Percentiles rank a stretch among this genome's conserved stretches.
Conservation (phyloP, 30 jellyfish, hydroid and myxozoan genomes). For the Turritopsis dohrnii region DNA sequence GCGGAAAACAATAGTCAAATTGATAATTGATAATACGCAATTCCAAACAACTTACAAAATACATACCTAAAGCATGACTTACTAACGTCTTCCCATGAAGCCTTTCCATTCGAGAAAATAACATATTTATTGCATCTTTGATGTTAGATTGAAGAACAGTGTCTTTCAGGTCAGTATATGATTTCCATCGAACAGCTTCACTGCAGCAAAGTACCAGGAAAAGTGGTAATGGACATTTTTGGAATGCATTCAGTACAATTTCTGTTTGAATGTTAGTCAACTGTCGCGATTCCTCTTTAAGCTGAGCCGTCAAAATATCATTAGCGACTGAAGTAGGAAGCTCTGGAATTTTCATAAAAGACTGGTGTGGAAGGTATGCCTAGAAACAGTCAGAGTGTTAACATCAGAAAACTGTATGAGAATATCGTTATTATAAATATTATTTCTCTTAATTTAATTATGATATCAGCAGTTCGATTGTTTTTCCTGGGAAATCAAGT, state of each 20-base stretch:
- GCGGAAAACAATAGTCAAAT: no score
- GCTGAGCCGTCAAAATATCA: conserved; percentile 42
- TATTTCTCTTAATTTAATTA: no score
- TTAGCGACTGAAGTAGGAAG: neutral
- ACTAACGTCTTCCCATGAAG: conserved; percentile 58
- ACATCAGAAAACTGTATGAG: neutral
- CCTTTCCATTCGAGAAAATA: conserved; percentile 58
- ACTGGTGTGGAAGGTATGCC: neutral
- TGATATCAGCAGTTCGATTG: no score
- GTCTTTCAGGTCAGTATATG: conserved; percentile 48
- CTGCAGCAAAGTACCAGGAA: conserved; percentile 60
- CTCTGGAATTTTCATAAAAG: neutral
- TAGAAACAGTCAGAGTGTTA: neutral
- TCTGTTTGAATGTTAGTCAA: conserved; percentile 40
- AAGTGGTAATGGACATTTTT: conserved; percentile 62
- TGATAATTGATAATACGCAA: no score
- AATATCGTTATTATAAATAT: neutral
- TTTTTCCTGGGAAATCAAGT: no score
- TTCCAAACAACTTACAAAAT: no score
- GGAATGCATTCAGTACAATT: conserved; percentile 38
- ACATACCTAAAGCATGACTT: conserved; percentile 39
- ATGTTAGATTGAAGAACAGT: conserved; percentile 45
- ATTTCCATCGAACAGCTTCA: conserved; percentile 75
- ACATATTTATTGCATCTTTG: conserved; percentile 55
- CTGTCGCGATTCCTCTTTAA: conserved; percentile 29